These are phyloP conservation scores for Cladorhizidae sp. DNA, from an alignment of 37 sponge, comb jelly and placozoan species.

Conservation along the genomic window DNA sequence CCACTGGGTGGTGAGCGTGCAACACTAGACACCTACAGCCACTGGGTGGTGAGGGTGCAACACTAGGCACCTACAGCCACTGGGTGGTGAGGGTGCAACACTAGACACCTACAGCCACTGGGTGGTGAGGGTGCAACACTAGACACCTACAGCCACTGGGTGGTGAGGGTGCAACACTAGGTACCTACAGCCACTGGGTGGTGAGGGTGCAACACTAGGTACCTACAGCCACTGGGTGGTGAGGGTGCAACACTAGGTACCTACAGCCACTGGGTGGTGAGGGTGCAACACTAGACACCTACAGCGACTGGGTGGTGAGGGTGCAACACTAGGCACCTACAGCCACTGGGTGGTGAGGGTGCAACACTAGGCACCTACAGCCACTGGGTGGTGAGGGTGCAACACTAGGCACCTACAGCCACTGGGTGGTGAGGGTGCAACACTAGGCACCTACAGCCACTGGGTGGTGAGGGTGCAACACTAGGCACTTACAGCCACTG, in stretches of 20 bases:
- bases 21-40: not conserved
- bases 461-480: no score
- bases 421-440: conserved; percentile 7
- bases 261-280: not conserved
- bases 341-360: conserved; percentile 4
- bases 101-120: conserved; percentile 10
- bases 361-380: not conserved
- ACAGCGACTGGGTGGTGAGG: no score
- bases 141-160: no score
- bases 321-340: not conserved
- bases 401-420: not conserved
- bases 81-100: no score
- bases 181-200: conserved; percentile 4
- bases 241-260: not conserved
- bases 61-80: no score
- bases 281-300: conserved; percentile 12
- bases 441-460: no score
- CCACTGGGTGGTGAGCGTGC: no score
- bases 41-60: conserved; percentile 7
- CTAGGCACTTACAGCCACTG: conserved; percentile 11
- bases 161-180: not conserved
- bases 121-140: not conserved
- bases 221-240: no score
- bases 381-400: no score
- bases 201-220: conserved; percentile 6